Evolutionary conservation across 2,797 vertebrate species (phyloP), one percentile per base, ranked within the genome.

Genomic region (Sebastes ruberrimus): DNA sequence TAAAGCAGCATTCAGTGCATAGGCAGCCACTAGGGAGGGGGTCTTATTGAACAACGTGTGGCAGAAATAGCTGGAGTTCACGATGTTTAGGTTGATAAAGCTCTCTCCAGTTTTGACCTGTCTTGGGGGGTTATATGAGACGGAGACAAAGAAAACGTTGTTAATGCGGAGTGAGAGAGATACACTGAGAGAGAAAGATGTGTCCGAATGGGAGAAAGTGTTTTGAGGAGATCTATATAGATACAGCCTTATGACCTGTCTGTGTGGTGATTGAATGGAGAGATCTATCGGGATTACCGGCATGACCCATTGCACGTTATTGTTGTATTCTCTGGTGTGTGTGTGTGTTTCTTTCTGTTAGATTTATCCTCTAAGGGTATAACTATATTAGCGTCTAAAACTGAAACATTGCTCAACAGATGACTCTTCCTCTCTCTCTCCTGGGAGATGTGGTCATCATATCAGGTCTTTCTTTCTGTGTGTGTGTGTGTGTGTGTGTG

Each of bases 371-470:
- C 84, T 75, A 78, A 85, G 79, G 83, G 53, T 18, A 23, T 78
- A 73, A 80, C 78, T 87, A 28, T 87, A 89, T 92, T 86, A 87
- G 22, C 61, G 85, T 89, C 74, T 83, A 61, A 80, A 85, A 86
- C 78, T 77, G 80, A 93, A 88, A 89, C 86, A 82, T 88, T 90
- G 73, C 79, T 82, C 81, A 87, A 81, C 68, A 76, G 76, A 90
- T 87, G 86, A 89, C 71, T 91, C 79, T 67, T 86, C 59, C 57
- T 62, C 30, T 30, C 10, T 60, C 53, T 89, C 85, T 81, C 84
- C 70, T 72, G 86, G 86, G 93, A 92, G 72, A 88, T 91, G 88
- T 74, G 81, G 87, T 93, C 92, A 92, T 95, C 83, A 90, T 91
- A 92, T 90, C 72, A 78, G 59, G 52, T 83, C 57, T 32, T 84